Base-by-base conservation (phyloP, 1,140 invertebrate genomes). In the Macrobrachium nipponense region DNA sequence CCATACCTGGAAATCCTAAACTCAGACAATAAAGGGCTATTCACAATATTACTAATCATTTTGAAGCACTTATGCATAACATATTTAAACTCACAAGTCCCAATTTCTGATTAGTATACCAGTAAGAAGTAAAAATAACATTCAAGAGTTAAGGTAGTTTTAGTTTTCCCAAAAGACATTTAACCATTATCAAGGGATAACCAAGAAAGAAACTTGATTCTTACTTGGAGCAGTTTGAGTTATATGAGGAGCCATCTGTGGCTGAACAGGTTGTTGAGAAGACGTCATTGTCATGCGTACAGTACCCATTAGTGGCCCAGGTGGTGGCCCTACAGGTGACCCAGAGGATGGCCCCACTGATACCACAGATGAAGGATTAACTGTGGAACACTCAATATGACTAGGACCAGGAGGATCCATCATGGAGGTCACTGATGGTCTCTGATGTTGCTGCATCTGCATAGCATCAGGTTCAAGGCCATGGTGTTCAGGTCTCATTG, bases 241-340 rank as follows among this genome's bases (percentile, higher is more conserved):
- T 58, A 86, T 75, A 17, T 86, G 84, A 10, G 84, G 77, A 8
- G 84, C 84, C 84, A 86, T 86, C 77, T 86, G 84, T 18, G 84
- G 77, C 36, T 86, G 84, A 36, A 75, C 66, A 18, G 77, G 84
- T 11, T 86, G 84, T 51, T 86, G 84, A 14, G 83, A 60, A 36
- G 76, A 36, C 12, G 44, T 80, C 36, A 86, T 86, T 36, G 68
- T 14, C 36, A 86, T n/a, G 3, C 78, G 76, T 20, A 86, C 68
- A 23, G 84, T 76, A 20, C 84, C 77, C 77, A 86, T 73, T 51
- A 80, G 20, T 61, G 83, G 66, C 5, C 84, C 84, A 23, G 77
- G 84, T 18, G 84, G 77, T 14, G 70, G 84, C 59, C 82, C 82
- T 59, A 76, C 20, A 20, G 82, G 82, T n/a, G 82, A 64, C 23